phyloP scores from a whole-genome alignment of 2,113 vertebrate genomes.

The Grantiella picta region DNA sequence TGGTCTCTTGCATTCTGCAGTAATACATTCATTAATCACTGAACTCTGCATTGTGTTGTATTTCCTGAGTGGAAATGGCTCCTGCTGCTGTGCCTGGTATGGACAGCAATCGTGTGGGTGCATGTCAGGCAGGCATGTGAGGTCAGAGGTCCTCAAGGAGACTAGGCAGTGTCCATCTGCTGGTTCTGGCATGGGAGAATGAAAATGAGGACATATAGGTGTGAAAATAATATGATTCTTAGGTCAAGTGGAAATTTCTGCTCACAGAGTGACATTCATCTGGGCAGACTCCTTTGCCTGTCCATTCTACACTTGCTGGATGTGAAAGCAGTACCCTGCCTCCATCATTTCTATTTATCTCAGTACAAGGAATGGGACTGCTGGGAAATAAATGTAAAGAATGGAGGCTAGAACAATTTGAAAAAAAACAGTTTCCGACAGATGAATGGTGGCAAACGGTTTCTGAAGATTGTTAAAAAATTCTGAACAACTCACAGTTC shows the following conservation, averaged over 20 bases:
- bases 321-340: not conserved
- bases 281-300: not conserved
- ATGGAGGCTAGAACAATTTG: not conserved
- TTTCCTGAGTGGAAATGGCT: fast-evolving
- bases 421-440: not conserved
- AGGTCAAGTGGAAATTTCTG: not conserved
- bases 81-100: not conserved
- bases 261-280: not conserved
- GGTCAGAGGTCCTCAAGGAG: not conserved
- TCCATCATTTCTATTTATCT: not conserved
- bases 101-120: not conserved
- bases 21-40: not conserved
- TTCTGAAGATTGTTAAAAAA: not conserved
- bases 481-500: not conserved
- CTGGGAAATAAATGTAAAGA: not conserved
- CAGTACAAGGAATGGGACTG: not conserved
- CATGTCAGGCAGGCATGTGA: fast-evolving
- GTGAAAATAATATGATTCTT: not conserved
- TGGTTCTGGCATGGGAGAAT: not conserved
- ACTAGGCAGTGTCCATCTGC: not conserved
- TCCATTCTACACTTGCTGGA: not conserved
- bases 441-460: not conserved
- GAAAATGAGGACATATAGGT: not conserved
- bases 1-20: not conserved
- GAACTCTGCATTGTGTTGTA: not conserved